These are phyloP conservation scores for Tricholauxania praeusta DNA, from an alignment of 2,888 invertebrate species.

Conservation along the genomic window DNA sequence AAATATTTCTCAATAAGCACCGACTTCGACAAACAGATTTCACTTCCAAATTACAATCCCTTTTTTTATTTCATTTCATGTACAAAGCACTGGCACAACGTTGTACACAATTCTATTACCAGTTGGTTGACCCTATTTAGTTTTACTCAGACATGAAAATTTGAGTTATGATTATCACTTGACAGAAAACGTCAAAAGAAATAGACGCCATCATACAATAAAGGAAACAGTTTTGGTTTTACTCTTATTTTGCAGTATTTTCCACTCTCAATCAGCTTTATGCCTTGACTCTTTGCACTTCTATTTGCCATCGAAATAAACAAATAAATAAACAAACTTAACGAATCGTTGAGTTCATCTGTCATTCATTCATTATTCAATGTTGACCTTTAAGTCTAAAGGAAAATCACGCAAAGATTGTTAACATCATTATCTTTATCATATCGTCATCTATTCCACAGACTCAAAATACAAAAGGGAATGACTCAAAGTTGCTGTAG, in stretches of 20 bases:
- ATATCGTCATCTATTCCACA: neutral
- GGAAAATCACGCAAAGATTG: slow-evolving; percentile 27
- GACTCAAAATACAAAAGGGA: neutral
- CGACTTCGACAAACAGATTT: no score
- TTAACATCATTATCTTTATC: slow-evolving; percentile 6
- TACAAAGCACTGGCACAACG: no score
- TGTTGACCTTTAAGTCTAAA: neutral
- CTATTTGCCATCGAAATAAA: neutral
- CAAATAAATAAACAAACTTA: slow-evolving; percentile 29
- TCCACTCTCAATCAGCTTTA: no score
- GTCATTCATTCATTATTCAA: neutral
- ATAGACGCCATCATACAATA: slow-evolving; percentile 36
- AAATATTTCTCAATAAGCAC: no score
- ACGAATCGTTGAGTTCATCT: slow-evolving; percentile 25
- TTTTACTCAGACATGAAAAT: neutral
- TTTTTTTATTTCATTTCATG: no score
- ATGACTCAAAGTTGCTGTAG: no score
- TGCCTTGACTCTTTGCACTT: neutral
- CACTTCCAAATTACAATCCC: slow-evolving; percentile 26
- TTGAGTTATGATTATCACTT: slow-evolving; percentile 35
- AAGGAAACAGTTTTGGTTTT: neutral
- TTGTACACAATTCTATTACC: no score
- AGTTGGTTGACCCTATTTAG: neutral
- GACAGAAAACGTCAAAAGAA: slow-evolving; percentile 37
- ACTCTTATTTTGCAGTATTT: no score